Percentiles rank a stretch among this genome's conserved stretches.
phyloP scores from a whole-genome alignment of 2,797 vertebrate genomes.

The Notamacropus eugenii region DNA sequence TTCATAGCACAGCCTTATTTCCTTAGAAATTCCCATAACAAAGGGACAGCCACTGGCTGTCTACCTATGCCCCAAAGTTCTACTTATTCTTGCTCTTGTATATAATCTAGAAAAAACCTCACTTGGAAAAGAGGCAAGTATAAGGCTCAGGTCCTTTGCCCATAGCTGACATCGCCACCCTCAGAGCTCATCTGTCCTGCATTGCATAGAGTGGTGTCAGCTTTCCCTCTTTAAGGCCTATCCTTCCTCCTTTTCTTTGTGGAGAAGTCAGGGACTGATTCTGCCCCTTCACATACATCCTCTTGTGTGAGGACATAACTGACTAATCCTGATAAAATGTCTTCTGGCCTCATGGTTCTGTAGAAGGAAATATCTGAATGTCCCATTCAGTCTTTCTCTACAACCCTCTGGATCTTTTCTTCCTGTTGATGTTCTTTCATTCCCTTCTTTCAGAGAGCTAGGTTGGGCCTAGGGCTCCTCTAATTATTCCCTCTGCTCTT shows the following conservation, averaged over 20 bases:
- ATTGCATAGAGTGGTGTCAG: neutral
- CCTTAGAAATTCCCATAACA: neutral
- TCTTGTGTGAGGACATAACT: no score
- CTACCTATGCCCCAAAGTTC: neutral
- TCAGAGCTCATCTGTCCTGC: neutral
- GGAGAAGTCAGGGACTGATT: neutral
- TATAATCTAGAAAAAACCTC: neutral
- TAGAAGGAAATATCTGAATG: neutral
- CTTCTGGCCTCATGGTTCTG: no score
- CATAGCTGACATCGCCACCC: neutral
- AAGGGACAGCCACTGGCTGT: neutral
- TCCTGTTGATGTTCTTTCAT: no score
- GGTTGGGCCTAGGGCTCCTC: no score
- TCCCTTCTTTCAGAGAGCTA: no score
- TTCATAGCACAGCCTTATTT: neutral
- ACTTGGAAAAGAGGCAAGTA: neutral
- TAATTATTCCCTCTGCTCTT: no score
- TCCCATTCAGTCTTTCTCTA: neutral
- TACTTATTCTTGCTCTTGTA: neutral
- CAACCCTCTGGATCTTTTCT: neutral
- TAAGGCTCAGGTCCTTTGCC: neutral
- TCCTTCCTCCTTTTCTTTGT: neutral
- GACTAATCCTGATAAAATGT: no score
- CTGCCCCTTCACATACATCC: no score
- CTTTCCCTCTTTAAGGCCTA: no score